A percentile compares a stretch with the other conserved stretches of the same genome.
Conservation (phyloP, 35 echinoderm and acorn worm species). For the Apostichopus japonicus region DNA sequence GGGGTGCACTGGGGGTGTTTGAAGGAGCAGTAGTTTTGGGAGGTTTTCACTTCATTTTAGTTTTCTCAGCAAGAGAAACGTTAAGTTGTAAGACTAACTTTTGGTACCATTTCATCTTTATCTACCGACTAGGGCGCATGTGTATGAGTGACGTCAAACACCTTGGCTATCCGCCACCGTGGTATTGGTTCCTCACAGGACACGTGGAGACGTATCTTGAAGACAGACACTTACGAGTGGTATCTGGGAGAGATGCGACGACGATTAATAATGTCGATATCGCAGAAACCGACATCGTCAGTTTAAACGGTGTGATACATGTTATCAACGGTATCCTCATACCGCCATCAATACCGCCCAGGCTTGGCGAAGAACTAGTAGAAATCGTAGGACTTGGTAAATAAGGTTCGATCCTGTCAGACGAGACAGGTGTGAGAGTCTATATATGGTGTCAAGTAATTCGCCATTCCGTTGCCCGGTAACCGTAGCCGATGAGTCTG, state of each 20-base stretch:
- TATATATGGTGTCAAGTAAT: too few species aligned
- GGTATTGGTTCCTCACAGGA: constrained; percentile 18
- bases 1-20: too few species aligned
- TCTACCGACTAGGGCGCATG: background rate
- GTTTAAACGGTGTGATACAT: constrained; percentile 35
- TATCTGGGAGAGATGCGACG: background rate
- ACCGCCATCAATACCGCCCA: background rate
- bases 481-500: too few species aligned
- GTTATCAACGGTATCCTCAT: constrained; percentile 23
- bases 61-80: too few species aligned
- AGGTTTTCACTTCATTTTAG: too few species aligned
- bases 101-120: too few species aligned
- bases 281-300: constrained; percentile 29
- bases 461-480: too few species aligned
- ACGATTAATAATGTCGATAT: background rate
- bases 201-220: constrained; percentile 26
- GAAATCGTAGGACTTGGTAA: background rate
- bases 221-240: background rate
- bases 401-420: background rate
- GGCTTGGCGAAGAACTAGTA: background rate
- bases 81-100: too few species aligned
- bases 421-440: too few species aligned
- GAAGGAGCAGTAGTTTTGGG: too few species aligned
- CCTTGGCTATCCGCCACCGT: background rate
- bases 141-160: constrained; percentile 29